These are phyloP conservation scores for Fringilla coelebs DNA, from an alignment of 2,797 vertebrate species.

Conservation along the genomic window DNA sequence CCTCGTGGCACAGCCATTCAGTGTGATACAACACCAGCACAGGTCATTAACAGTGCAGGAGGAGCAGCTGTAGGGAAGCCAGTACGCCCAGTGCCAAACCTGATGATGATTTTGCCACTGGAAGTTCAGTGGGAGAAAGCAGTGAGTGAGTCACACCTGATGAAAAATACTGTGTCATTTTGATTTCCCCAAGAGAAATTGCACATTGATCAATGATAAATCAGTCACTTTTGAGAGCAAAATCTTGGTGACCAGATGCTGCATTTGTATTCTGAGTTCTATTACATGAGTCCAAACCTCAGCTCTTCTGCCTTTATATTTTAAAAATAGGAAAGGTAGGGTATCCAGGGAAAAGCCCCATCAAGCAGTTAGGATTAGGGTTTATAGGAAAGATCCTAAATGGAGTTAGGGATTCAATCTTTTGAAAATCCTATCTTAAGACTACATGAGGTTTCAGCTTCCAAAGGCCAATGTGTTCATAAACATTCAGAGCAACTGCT, in stretches of 20 bases:
- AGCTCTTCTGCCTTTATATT: neutral
- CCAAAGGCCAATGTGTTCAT: neutral
- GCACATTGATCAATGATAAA: neutral
- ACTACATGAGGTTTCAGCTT: neutral
- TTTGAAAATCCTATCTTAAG: neutral
- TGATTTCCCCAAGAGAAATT: neutral
- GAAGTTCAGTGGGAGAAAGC: neutral
- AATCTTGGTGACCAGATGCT: neutral
- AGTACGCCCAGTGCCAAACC: neutral
- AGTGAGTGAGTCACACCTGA: neutral
- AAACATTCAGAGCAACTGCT: neutral
- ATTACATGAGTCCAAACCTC: neutral
- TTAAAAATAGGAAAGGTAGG: neutral
- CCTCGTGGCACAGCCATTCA: neutral
- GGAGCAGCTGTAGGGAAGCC: neutral
- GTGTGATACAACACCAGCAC: neutral
- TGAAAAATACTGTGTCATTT: neutral
- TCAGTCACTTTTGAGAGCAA: neutral
- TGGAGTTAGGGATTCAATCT: neutral
- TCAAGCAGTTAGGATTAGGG: neutral
- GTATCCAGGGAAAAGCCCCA: neutral
- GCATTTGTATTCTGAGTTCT: neutral
- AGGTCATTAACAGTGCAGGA: slow-evolving; percentile 12
- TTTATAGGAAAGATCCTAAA: neutral
- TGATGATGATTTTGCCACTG: neutral